phyloP scores from a whole-genome alignment of 2,113 vertebrate genomes.

The Azemiops feae region DNA sequence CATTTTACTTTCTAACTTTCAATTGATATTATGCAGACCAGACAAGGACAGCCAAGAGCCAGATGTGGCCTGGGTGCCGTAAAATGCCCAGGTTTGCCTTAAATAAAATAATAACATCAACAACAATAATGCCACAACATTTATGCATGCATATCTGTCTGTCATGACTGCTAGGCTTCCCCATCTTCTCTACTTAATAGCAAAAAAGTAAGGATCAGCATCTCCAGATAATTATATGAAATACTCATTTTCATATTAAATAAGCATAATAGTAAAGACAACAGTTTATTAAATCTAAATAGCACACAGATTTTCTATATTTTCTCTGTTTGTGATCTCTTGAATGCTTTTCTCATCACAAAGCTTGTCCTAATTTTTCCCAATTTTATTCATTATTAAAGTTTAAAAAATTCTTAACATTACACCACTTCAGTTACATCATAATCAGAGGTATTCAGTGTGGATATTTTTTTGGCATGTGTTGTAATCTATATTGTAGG shows the following conservation, averaged over 20 bases:
- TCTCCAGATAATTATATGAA: neutral
- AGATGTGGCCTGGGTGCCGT: neutral
- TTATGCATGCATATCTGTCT: neutral
- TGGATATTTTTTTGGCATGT: neutral
- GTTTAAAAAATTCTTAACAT: neutral
- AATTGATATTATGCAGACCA: neutral
- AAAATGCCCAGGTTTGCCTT: neutral
- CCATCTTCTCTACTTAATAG: neutral
- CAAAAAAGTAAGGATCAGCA: neutral
- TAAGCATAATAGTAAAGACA: neutral
- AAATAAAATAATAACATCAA: neutral
- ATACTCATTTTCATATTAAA: neutral
- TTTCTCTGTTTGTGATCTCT: neutral
- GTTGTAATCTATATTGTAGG: neutral
- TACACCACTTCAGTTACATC: conserved; percentile 13
- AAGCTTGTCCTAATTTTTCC: neutral
- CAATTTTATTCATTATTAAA: neutral
- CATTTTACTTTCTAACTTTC: neutral
- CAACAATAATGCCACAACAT: neutral
- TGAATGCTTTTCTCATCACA: neutral
- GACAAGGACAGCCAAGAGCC: neutral
- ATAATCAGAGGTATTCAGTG: neutral
- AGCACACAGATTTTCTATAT: neutral
- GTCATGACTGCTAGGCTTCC: neutral
- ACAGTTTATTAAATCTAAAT: neutral